Conservation (phyloP, 2,797 vertebrate genomes). For the Benthosema pterotum region DNA sequence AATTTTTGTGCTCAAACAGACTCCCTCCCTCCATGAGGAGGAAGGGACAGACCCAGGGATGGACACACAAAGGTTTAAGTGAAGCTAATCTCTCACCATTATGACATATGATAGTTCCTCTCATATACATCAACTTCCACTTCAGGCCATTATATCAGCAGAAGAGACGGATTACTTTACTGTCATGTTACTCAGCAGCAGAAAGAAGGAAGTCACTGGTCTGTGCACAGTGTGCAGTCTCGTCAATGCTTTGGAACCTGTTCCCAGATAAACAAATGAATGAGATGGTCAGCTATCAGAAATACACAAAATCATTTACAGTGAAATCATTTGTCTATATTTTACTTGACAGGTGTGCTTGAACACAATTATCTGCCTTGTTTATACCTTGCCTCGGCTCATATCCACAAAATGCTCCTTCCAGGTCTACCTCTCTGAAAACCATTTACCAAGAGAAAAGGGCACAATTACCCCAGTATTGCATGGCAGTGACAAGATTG, state of each 20-base stretch:
- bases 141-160: not conserved
- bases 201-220: not conserved
- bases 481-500: conserved; percentile 42
- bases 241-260: conserved; percentile 12
- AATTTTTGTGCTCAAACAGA: too few relatives aligned
- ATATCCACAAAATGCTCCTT: conserved; percentile 49
- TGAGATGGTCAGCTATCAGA: conserved; percentile 8
- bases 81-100: not conserved
- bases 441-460: conserved; percentile 53
- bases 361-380: conserved; percentile 55
- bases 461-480: conserved; percentile 39
- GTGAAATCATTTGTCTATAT: conserved; percentile 48
- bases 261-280: conserved; percentile 19
- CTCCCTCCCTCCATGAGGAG: too few relatives aligned
- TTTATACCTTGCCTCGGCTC: conserved; percentile 39
- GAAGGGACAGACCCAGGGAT: too few relatives aligned
- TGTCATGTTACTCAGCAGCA: not conserved
- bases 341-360: conserved; percentile 50
- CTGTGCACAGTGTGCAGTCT: conserved; percentile 5
- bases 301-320: conserved; percentile 23
- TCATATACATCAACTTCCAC: conserved; percentile 14
- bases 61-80: too few relatives aligned
- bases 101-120: conserved; percentile 17
- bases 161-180: too few relatives aligned
- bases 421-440: conserved; percentile 47